Evolutionary conservation across 2,888 invertebrate species (phyloP), one percentile per base, ranked within the genome.

Genomic region (Melikaiella ostensackeni): DNA sequence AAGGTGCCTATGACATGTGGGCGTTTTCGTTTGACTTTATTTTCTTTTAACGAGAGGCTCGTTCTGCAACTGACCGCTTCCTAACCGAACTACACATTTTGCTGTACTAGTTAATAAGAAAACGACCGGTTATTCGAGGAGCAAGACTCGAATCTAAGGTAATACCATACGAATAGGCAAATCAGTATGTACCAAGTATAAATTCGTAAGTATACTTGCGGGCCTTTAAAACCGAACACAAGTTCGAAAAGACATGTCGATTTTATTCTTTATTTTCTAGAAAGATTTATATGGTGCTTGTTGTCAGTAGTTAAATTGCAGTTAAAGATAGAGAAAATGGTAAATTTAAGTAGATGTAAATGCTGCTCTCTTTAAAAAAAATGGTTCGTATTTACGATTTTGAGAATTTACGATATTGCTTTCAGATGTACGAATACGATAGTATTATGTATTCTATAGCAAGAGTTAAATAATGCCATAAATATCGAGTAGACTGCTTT

Each of bases 1-100:
- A 83, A 84, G 82, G 81, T 63, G 61, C 50, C 70, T 38, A 70
- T 63, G 66, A 76, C 82, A 81, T 80, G 83, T 84, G 82, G 83
- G 82, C 82, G 84, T 81, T 80, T 77, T 77, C 78, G 70, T 75
- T 70, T 62, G 55, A 77, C 81, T 77, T 78, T 79, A 79, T 83
- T 82, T 79, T 75, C 80, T 42, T 55, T 76, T 70, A 76, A 55
- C 59, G 38, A 70, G 57, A 30, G 50, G 61, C 46, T 62, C 27
- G 62, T 62, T 75, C 61, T n/a, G 50, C 5, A 70, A 70, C 70
- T 70, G 27, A 50, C 70, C 70, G 59, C 61, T 75, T 75, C 75
- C 59, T 42, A 27, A 38, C 27, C 61, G n/a, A n/a, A 75, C 9
- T 62, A 62, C 62, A 75, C 61, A 70, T 70, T 70, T 70, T 55